These are phyloP conservation scores for Coregonus suidteri DNA, from an alignment of 2,797 vertebrate genomes.

Conservation along the genomic window DNA sequence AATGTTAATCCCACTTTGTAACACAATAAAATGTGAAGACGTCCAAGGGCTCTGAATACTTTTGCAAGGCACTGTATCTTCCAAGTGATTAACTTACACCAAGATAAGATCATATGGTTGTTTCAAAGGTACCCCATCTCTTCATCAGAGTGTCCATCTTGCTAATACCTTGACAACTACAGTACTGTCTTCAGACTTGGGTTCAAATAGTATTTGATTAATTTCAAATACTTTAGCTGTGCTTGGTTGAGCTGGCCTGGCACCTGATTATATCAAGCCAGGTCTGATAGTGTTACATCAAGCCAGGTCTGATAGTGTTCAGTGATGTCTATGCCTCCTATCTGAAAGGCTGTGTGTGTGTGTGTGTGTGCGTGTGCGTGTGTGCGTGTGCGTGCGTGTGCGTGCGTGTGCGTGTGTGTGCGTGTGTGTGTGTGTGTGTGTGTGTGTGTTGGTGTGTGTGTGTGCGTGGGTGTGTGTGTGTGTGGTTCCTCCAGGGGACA, in stretches of 20 bases:
- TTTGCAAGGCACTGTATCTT: slow-evolving; percentile 28
- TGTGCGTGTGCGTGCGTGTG: slow-evolving; percentile 15
- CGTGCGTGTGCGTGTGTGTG: slow-evolving; percentile 35
- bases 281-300: no score
- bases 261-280: no score
- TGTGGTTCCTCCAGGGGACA: slow-evolving; percentile 84
- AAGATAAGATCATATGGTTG: slow-evolving; percentile 45
- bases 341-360: neutral
- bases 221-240: no score
- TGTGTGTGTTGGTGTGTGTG: neutral
- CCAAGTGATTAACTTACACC: slow-evolving; percentile 29
- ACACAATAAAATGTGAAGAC: no score
- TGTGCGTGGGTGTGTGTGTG: slow-evolving; percentile 9
- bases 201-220: no score
- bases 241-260: no score
- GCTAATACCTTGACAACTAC: slow-evolving; percentile 59
- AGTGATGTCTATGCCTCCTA: neutral
- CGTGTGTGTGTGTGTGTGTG: slow-evolving; percentile 22
- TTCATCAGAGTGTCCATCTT: slow-evolving; percentile 47
- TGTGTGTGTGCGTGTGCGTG: slow-evolving; percentile 6
- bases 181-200: slow-evolving; percentile 29
- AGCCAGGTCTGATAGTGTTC: neutral
- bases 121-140: slow-evolving; percentile 15
- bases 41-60: no score
- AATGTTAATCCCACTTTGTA: no score